Base-by-base conservation (phyloP, 1,140 invertebrate species). In the Drosophila biarmipes region DNA sequence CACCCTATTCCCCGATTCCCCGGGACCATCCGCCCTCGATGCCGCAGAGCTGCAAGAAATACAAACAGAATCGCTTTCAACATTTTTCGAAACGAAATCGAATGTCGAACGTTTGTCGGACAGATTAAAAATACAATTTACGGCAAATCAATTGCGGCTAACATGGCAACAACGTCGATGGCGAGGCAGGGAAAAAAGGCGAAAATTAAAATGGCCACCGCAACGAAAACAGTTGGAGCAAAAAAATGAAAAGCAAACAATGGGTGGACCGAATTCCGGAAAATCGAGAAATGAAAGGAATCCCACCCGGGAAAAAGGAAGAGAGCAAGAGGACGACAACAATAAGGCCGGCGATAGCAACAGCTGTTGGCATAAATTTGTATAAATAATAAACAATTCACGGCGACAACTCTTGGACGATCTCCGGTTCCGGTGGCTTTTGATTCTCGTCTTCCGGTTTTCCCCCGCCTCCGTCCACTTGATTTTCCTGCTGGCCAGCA, bases 101-200 rank as follows among this genome's bases (percentile, higher is more conserved):
- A 63, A 80, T 45, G 64, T 64, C 59, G 62, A 49, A 54, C 55
- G 66, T 78, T 75, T 81, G 78, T 85, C 78, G 58, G 48, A 75
- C 74, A 87, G 82, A 87, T 86, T 86, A 86, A 86, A 86, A 86
- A 82, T 86, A 86, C 82, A 87, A 87, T 87, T 86, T 86, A 86
- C 69, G 69, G 69, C 66, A 86, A 86, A 87, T 86, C 82, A 87
- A 87, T 82, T 87, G 82, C 57, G 82, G 68, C 78, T 82, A 87
- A 81, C 82, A 82, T 75, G 69, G 53, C 82, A 66, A 78, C 78
- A 51, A 46, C 72, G 76, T 29, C 38, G 34, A 42, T 11, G 45
- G 27, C 21, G 19, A 40, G 53, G 34, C 35, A 35, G 56, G 43
- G 69, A 62, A 73, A 75, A 68, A 67, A 38, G 67, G 56, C 68